These are phyloP conservation scores for Tenodera sinensis DNA, from an alignment of 2,888 invertebrate genomes.

Conservation along the genomic window DNA sequence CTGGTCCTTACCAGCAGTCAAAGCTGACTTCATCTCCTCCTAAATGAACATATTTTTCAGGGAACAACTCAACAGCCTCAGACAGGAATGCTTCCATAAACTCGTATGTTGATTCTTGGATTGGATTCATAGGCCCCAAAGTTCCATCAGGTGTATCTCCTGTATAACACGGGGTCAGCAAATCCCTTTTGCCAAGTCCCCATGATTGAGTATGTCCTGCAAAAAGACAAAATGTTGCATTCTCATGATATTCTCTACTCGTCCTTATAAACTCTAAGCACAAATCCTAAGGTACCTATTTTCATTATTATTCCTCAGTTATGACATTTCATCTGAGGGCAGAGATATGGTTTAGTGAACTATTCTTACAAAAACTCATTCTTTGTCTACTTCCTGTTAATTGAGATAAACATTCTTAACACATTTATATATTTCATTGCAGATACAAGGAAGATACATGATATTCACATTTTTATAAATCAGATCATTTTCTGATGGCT, in stretches of 20 bases:
- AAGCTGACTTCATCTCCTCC: conserved; percentile 90
- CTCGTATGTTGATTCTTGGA: conserved; percentile 58
- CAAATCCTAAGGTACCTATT: too few species aligned
- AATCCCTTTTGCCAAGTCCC: conserved; percentile 70
- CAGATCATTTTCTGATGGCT: too few species aligned
- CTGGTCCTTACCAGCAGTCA: conserved; percentile 66
- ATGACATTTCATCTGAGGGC: too few species aligned
- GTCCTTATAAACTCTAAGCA: too few species aligned
- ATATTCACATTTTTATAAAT: too few species aligned
- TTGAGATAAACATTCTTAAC: too few species aligned
- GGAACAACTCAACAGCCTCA: conserved; percentile 69
- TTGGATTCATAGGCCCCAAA: conserved; percentile 80
- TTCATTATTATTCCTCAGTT: too few species aligned
- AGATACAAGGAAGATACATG: too few species aligned
- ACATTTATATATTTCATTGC: too few species aligned
- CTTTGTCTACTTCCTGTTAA: too few species aligned
- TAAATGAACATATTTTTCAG: conserved; percentile 80
- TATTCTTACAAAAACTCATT: too few species aligned
- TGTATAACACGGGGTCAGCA: conserved; percentile 71
- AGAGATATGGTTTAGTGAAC: too few species aligned
- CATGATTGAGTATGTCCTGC: conserved; percentile 81
- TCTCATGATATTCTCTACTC: background rate
- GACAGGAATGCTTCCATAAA: conserved; percentile 64
- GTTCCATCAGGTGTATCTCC: conserved; percentile 51
- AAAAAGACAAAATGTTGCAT: conserved; percentile 14